Percentiles rank a stretch among this genome's conserved stretches.
phyloP scores from a whole-genome alignment of 2,113 vertebrate genomes.

The Saccopteryx leptura region DNA sequence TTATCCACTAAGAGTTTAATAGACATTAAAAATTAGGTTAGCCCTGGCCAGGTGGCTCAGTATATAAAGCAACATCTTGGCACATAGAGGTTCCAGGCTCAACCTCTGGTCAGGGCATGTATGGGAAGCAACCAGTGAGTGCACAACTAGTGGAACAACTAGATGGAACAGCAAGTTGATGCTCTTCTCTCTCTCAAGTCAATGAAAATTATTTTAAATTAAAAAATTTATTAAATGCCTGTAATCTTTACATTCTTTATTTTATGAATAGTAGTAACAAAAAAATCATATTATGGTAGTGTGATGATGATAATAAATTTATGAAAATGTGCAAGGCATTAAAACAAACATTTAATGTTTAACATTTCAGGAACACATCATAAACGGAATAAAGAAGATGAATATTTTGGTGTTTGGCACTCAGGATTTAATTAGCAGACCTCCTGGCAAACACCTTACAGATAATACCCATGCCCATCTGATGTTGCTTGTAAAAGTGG shows the following conservation, averaged over 20 bases:
- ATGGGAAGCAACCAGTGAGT: too few relatives aligned
- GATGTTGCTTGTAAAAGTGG: not conserved
- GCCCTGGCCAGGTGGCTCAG: too few relatives aligned
- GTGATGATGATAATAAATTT: not conserved
- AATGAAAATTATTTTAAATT: too few relatives aligned
- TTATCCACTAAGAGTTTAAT: not conserved
- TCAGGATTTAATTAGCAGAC: not conserved
- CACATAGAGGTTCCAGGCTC: too few relatives aligned
- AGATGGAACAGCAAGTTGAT: too few relatives aligned
- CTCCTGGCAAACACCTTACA: not conserved
- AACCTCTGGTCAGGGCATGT: too few relatives aligned
- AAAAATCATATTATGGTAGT: not conserved
- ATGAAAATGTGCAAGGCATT: slow-evolving; percentile 23
- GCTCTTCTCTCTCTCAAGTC: too few relatives aligned
- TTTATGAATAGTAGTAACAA: slow-evolving; percentile 5
- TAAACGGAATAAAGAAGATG: not conserved
- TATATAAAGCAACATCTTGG: too few relatives aligned
- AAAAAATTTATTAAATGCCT: not conserved
- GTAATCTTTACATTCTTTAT: not conserved
- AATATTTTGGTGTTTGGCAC: not conserved
- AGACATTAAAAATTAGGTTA: not conserved
- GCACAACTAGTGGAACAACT: too few relatives aligned
- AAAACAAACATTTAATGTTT: slow-evolving; percentile 35
- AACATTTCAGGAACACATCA: not conserved
- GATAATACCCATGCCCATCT: not conserved